These are phyloP conservation scores for Solenodon paradoxus DNA, from an alignment of 2,113 vertebrate genomes.

Conservation along the genomic window DNA sequence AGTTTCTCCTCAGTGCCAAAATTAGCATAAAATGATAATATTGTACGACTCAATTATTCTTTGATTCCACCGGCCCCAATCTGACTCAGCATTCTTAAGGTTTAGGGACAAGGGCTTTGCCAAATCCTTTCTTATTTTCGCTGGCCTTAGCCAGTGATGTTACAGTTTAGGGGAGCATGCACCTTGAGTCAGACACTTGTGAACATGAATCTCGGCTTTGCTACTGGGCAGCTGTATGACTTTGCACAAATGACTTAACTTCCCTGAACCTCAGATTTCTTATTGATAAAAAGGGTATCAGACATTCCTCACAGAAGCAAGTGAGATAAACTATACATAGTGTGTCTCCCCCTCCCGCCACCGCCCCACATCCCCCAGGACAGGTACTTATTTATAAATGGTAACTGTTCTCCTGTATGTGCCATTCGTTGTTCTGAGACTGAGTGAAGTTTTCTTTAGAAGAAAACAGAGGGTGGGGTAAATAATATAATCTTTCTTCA, in stretches of 20 bases:
- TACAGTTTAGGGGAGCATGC: background rate
- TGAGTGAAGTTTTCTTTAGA: background rate
- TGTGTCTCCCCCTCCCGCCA: no score
- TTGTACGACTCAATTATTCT: slow-evolving; percentile 40
- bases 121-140: slow-evolving; percentile 8
- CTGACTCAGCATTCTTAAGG: slow-evolving; percentile 59
- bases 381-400: background rate
- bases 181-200: background rate
- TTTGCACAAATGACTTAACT: background rate
- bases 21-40: slow-evolving; percentile 47
- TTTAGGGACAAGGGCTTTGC: slow-evolving; percentile 18
- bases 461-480: background rate
- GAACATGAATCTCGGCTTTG: background rate
- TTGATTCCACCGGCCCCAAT: slow-evolving; percentile 16
- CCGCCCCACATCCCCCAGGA: no score
- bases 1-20: slow-evolving; percentile 35
- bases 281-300: background rate
- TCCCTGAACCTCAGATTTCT: background rate
- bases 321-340: background rate
- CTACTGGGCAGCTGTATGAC: background rate
- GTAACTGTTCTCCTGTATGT: background rate
- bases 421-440: background rate
- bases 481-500: background rate
- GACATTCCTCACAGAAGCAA: background rate
- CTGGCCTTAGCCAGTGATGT: background rate